Evolutionary conservation across 2,797 vertebrate species (phyloP).

Genomic region (Sparidentex hasta): DNA sequence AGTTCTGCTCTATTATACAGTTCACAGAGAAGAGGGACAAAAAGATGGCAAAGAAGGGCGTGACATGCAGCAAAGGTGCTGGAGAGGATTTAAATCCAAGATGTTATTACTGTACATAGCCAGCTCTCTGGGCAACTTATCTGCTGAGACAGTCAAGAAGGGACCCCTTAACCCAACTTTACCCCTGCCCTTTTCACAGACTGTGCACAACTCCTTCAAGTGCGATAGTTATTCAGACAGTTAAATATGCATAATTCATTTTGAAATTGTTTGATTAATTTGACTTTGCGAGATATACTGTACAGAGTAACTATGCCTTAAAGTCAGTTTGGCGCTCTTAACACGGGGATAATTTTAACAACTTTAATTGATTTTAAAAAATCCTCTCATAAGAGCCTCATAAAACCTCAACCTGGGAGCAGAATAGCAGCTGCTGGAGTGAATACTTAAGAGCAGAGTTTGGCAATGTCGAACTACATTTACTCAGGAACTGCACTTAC

Average conservation of each 20-base stretch:
- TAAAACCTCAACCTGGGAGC: background rate
- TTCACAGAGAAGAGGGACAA: constrained; percentile 25
- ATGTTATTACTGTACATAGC: constrained; percentile 18
- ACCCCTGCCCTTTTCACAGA: background rate
- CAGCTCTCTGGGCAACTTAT: constrained; percentile 25
- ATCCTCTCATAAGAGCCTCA: background rate
- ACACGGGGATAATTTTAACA: background rate
- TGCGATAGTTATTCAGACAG: constrained; percentile 15
- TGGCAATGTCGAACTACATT: background rate
- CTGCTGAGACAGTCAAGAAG: background rate
- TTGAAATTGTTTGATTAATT: constrained; percentile 17
- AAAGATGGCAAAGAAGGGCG: constrained; percentile 19
- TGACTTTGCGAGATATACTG: constrained; percentile 19
- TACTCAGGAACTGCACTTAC: background rate
- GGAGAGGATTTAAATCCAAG: constrained; percentile 47
- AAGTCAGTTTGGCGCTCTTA: constrained; percentile 9
- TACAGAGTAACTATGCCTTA: constrained; percentile 9
- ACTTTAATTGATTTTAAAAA: constrained; percentile 17
- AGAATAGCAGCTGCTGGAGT: background rate
- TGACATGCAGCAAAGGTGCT: constrained; percentile 44
- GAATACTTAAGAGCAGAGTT: background rate
- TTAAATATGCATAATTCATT: constrained; percentile 29
- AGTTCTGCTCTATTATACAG: constrained; percentile 51
- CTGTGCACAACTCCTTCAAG: constrained; percentile 2
- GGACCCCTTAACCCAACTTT: constrained; percentile 5